Percentiles rank a stretch among this genome's conserved stretches.
phyloP scores from a whole-genome alignment of 1,140 invertebrate species.

The Drosophila ambigua region DNA sequence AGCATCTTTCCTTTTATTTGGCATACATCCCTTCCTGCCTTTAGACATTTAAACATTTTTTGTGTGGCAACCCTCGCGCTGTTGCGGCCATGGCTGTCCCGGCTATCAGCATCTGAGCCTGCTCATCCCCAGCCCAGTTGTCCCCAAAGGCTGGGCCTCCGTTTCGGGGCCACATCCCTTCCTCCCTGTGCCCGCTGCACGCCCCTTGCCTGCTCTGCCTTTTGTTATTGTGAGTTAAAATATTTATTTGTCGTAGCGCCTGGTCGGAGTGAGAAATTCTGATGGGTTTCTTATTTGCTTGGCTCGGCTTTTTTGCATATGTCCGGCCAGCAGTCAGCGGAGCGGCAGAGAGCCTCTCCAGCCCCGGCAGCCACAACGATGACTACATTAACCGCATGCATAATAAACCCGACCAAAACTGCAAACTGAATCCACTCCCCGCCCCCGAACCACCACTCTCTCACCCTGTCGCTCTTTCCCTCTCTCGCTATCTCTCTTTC shows the following conservation, averaged over 20 bases:
- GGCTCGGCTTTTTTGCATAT: conserved; percentile 70
- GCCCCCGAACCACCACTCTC: too few species aligned
- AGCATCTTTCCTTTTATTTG: too few species aligned
- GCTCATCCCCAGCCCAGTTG: conserved; percentile 10
- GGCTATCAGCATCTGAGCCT: conserved; percentile 18
- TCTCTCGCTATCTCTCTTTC: background rate
- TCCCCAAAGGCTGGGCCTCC: conserved; percentile 23
- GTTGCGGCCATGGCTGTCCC: conserved; percentile 18
- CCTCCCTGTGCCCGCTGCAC: background rate
- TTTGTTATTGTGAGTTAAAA: conserved; percentile 82
- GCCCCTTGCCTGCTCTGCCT: conserved; percentile 40
- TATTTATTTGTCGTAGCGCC: conserved; percentile 82
- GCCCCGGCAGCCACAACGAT: conserved; percentile 45
- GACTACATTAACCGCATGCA: conserved; percentile 79
- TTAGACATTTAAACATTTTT: too few species aligned
- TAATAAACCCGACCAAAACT: conserved; percentile 53
- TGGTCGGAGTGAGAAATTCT: conserved; percentile 80
- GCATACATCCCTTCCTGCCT: too few species aligned
- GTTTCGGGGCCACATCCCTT: conserved; percentile 1
- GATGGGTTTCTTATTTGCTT: conserved; percentile 82
- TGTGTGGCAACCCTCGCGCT: conserved; percentile 6
- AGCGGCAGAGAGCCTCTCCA: background rate
- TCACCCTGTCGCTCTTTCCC: too few species aligned
- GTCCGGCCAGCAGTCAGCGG: conserved; percentile 33
- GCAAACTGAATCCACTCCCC: background rate